A percentile compares a stretch with the other conserved stretches of the same genome.
Evolutionary conservation across 2,797 vertebrate species (phyloP).

Genomic region (Ciconia nigra): DNA sequence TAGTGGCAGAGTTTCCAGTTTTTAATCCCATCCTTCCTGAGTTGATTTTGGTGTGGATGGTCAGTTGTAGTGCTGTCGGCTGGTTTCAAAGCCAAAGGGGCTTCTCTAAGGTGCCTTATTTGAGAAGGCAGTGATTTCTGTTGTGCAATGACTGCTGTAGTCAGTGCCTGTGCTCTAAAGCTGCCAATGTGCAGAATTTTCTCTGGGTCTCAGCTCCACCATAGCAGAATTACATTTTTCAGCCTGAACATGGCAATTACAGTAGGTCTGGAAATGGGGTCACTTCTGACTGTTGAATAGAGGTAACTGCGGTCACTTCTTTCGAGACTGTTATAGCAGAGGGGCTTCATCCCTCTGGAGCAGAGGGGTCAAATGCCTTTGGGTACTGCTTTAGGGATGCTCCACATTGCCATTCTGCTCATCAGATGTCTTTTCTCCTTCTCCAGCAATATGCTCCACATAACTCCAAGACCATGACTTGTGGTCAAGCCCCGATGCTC

Average conservation of each 20-base stretch:
- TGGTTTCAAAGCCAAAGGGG: neutral
- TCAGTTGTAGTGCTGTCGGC: neutral
- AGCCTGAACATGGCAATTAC: neutral
- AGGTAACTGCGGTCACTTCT: neutral
- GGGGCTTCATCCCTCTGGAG: neutral
- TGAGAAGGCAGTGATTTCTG: neutral
- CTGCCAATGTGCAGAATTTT: neutral
- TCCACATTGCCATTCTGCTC: neutral
- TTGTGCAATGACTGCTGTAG: neutral
- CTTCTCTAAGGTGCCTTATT: neutral
- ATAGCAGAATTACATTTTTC: neutral
- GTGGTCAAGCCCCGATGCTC: neutral
- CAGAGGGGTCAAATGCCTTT: neutral
- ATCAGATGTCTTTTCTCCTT: neutral
- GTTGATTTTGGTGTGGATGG: neutral
- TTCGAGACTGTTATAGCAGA: neutral
- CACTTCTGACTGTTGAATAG: neutral
- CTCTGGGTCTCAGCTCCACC: neutral
- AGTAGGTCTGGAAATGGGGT: neutral
- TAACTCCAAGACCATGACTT: neutral
- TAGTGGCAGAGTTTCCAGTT: neutral
- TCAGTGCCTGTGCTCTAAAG: neutral
- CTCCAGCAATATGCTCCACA: neutral
- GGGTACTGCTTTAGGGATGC: neutral
- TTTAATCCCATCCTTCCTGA: neutral